These are phyloP conservation scores for Cairina moschata DNA, from an alignment of 2,113 vertebrate species.

Conservation along the genomic window DNA sequence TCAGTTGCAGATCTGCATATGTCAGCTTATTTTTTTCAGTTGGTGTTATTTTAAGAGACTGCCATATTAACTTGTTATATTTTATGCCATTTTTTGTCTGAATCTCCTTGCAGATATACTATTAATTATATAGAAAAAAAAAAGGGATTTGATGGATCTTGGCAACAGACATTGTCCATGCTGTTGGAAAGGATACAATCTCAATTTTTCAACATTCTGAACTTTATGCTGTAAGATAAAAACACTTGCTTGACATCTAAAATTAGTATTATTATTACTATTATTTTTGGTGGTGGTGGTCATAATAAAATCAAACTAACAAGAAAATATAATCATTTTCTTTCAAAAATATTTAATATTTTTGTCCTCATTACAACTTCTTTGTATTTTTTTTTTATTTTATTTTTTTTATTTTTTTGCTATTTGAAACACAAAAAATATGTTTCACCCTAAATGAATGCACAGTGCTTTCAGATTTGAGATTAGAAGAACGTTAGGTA, in stretches of 20 bases:
- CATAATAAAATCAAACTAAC: not conserved
- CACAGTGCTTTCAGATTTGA: not conserved
- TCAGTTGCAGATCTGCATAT: not conserved
- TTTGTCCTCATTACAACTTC: not conserved
- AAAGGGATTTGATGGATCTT: not conserved
- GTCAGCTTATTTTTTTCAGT: not conserved
- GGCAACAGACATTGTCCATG: rapidly evolving
- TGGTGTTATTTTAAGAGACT: not conserved
- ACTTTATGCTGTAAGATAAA: not conserved
- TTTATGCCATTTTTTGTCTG: not conserved
- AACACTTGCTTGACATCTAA: not conserved
- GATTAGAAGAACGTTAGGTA: not conserved
- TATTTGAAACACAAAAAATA: not conserved
- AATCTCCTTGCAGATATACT: not conserved
- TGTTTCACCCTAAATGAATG: not conserved
- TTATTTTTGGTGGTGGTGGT: no score
- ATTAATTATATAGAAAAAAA: not conserved
- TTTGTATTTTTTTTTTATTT: not conserved
- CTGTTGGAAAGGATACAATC: not conserved
- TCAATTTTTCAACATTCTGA: not conserved
- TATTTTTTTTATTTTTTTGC: not conserved
- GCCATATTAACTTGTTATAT: not conserved
- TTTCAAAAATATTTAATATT: not conserved
- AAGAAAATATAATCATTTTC: not conserved
- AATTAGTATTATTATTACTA: no score